Conservation (phyloP, 2,888 invertebrate species). For the Alsophila aescularia region DNA sequence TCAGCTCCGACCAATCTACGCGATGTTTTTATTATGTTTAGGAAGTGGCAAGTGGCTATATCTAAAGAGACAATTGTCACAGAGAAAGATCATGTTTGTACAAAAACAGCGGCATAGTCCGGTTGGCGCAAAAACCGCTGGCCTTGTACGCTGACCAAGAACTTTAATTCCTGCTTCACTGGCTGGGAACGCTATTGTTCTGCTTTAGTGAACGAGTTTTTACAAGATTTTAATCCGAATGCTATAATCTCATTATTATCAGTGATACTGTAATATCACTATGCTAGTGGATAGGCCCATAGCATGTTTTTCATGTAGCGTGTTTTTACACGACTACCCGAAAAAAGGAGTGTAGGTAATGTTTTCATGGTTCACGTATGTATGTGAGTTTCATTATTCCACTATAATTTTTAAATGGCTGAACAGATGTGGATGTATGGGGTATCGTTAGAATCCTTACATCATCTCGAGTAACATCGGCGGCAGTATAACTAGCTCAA, state of each 20-base stretch:
- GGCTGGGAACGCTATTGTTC: slow-evolving; percentile 49
- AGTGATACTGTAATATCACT: no score
- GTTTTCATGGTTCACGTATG: no score
- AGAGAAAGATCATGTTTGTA: slow-evolving; percentile 26
- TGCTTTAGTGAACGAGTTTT: slow-evolving; percentile 35
- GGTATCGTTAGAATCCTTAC: no score
- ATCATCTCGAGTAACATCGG: no score
- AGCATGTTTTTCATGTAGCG: no score
- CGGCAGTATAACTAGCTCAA: no score
- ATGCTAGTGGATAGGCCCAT: no score
- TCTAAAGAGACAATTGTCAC: slow-evolving; percentile 12
- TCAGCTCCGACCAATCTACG: background rate
- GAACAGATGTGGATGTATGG: no score
- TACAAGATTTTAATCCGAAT: slow-evolving; percentile 15
- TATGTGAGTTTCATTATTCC: no score
- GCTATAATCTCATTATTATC: background rate
- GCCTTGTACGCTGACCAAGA: slow-evolving; percentile 65
- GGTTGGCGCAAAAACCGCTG: slow-evolving; percentile 49
- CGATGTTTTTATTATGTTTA: slow-evolving; percentile 20
- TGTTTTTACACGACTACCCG: no score
- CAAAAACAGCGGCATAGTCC: slow-evolving; percentile 34
- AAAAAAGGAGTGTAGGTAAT: no score
- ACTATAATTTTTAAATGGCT: no score
- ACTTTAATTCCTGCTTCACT: slow-evolving; percentile 67
- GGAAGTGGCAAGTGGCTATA: slow-evolving; percentile 32